These are phyloP conservation scores for Cybosia mesomella DNA, from an alignment of 2,888 invertebrate genomes.

Conservation along the genomic window DNA sequence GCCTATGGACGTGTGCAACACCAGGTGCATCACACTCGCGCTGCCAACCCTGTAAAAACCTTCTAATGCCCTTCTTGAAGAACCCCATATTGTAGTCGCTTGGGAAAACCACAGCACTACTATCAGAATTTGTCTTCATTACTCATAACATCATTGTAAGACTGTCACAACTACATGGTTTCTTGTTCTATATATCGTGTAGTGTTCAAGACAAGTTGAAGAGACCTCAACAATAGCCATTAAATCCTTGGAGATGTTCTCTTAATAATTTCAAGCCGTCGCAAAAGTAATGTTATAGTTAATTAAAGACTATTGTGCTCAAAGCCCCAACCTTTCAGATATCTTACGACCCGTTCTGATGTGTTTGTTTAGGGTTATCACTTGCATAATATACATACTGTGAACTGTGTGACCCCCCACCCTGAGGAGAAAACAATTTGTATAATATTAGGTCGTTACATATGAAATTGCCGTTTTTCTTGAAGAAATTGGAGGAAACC, in stretches of 20 bases:
- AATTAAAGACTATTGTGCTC: conserved; percentile 42
- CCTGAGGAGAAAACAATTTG: too few relatives aligned
- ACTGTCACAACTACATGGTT: background rate
- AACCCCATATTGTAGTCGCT: too few relatives aligned
- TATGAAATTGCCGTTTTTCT: too few relatives aligned
- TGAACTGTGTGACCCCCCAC: too few relatives aligned
- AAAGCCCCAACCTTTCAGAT: conserved; percentile 40
- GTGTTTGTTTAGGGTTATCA: conserved; percentile 35
- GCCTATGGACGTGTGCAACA: too few relatives aligned
- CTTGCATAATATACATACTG: too few relatives aligned
- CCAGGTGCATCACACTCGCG: too few relatives aligned
- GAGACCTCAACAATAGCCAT: conserved; percentile 9
- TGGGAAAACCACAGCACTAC: too few relatives aligned
- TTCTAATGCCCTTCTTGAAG: too few relatives aligned
- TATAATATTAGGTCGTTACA: too few relatives aligned
- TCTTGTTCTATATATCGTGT: background rate
- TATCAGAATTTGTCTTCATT: background rate
- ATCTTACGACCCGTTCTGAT: conserved; percentile 31
- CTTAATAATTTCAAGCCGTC: conserved; percentile 14
- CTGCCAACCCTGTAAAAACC: too few relatives aligned
- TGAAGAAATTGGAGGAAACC: too few relatives aligned
- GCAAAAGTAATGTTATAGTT: conserved; percentile 44
- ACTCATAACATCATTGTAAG: background rate
- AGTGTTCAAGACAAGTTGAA: background rate
- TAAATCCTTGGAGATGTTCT: conserved; percentile 8